phyloP scores from a whole-genome alignment of 2,888 invertebrate species.

The Drosophila rellima region DNA sequence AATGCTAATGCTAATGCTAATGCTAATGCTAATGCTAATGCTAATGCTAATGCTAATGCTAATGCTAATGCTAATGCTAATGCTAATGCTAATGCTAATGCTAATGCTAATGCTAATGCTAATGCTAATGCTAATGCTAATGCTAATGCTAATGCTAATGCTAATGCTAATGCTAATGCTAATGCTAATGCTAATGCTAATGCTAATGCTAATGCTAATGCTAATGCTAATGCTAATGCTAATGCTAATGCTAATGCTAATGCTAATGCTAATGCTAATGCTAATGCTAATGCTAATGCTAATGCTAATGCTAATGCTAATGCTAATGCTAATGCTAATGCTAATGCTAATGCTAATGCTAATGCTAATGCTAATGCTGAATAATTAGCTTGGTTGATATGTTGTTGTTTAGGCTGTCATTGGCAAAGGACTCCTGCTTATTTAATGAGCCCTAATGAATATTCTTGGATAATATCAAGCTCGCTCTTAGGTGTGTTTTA shows the following conservation, averaged over 20 bases:
- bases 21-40: not conserved
- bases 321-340: constrained; percentile 3
- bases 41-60: not conserved
- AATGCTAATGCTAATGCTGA: constrained; percentile 2
- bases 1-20: not conserved
- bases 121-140: constrained; percentile 1
- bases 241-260: constrained; percentile 8
- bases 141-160: constrained; percentile 2
- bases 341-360: constrained; percentile 8
- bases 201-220: constrained; percentile 9
- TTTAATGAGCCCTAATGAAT: constrained; percentile 13
- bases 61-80: constrained; percentile 1
- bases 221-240: constrained; percentile 8
- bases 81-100: not conserved
- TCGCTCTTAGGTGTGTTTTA: constrained; percentile 9
- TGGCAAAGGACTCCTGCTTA: constrained; percentile 1
- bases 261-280: constrained; percentile 6
- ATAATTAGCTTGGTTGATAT: not conserved
- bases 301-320: constrained; percentile 10
- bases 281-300: constrained; percentile 3
- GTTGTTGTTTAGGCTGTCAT: not conserved
- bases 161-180: constrained; percentile 3
- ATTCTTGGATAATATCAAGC: constrained; percentile 13
- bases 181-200: constrained; percentile 2
- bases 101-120: not conserved